Evolutionary conservation across 2,888 invertebrate species (phyloP).

Genomic region (Alloplasta piceator): DNA sequence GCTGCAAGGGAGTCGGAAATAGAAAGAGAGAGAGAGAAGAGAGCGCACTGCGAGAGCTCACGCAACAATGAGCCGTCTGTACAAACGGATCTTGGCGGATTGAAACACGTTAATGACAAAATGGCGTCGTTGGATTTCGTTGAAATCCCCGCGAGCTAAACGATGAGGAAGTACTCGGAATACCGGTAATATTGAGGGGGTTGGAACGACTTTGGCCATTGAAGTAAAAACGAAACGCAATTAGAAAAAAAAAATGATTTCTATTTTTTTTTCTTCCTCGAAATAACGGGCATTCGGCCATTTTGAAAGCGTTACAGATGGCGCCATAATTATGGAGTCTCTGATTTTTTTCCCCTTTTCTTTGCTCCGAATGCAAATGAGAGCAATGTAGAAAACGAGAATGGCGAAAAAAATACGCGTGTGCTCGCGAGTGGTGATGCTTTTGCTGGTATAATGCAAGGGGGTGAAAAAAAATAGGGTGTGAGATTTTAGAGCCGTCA

Average conservation of each 20-base stretch:
- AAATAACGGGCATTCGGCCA: constrained; percentile 21
- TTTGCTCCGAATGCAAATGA: constrained; percentile 1
- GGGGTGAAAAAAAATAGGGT: constrained; percentile 12
- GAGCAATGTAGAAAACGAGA: constrained; percentile 18
- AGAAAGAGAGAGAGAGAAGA: constrained; percentile 18
- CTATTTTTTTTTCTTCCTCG: background rate
- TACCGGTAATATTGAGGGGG: background rate
- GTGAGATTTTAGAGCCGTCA: constrained; percentile 57
- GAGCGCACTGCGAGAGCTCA: constrained; percentile 3
- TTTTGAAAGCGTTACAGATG: constrained; percentile 23
- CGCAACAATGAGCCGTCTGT: constrained; percentile 32
- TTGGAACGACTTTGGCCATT: constrained; percentile 8
- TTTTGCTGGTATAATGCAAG: background rate
- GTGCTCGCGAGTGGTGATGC: constrained; percentile 16
- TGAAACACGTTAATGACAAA: constrained; percentile 79
- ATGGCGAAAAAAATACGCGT: constrained; percentile 7
- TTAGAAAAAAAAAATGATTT: constrained; percentile 21
- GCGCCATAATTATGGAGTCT: background rate
- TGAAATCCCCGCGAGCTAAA: background rate
- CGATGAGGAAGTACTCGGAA: background rate
- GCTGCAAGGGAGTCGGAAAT: constrained; percentile 15
- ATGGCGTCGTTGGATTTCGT: constrained; percentile 72
- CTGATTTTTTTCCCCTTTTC: background rate
- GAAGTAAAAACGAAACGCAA: background rate
- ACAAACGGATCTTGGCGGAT: constrained; percentile 75